Conservation (phyloP, 2,888 invertebrate species). For the Flabesymbios commensalis region DNA sequence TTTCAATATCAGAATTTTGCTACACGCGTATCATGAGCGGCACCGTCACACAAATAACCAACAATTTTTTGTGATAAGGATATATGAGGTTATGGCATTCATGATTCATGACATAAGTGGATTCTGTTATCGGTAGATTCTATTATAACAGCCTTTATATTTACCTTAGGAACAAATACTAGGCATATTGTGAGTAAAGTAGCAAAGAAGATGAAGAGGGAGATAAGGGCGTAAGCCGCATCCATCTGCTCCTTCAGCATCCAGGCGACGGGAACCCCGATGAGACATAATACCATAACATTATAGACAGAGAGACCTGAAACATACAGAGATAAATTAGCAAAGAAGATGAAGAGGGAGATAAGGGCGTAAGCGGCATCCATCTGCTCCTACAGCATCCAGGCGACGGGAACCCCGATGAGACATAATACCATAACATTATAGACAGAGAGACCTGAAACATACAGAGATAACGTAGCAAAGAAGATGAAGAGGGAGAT, state of each 20-base stretch:
- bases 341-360: constrained; percentile 39
- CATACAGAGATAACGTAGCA: constrained; percentile 33
- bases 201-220: constrained; percentile 39
- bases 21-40: too few relatives aligned
- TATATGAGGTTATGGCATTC: too few relatives aligned
- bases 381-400: constrained; percentile 38
- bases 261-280: constrained; percentile 38
- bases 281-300: constrained; percentile 36
- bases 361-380: constrained; percentile 37
- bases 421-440: constrained; percentile 38
- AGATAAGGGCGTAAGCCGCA: constrained; percentile 36
- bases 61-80: too few relatives aligned
- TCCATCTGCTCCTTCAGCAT: constrained; percentile 39
- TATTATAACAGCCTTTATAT: too few relatives aligned
- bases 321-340: constrained; percentile 20
- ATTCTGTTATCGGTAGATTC: too few relatives aligned
- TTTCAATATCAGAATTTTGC: too few relatives aligned
- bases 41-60: too few relatives aligned
- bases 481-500: constrained; percentile 40
- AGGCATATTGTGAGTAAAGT: constrained; percentile 39
- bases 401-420: constrained; percentile 37
- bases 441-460: constrained; percentile 35
- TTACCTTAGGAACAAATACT: constrained; percentile 39
- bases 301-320: constrained; percentile 37
- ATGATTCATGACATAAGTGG: too few relatives aligned